Evolutionary conservation across 2,797 vertebrate genomes (phyloP).

Genomic region (Peromyscus melanophrys): DNA sequence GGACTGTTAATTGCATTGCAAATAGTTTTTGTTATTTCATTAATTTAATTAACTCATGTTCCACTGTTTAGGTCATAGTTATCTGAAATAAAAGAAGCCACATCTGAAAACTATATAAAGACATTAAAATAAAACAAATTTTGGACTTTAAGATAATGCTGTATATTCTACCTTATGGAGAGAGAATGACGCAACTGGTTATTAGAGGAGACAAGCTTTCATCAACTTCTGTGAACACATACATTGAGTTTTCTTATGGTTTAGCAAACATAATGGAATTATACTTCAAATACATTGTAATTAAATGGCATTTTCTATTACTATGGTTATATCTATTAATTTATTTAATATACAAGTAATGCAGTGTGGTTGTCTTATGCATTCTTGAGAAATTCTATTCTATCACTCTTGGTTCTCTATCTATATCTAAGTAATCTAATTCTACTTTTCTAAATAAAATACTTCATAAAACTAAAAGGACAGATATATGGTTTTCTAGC

Average conservation of each 20-base stretch:
- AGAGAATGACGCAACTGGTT: background rate
- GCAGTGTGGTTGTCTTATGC: background rate
- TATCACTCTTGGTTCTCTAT: background rate
- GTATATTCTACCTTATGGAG: background rate
- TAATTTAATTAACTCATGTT: background rate
- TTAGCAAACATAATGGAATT: background rate
- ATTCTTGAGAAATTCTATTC: background rate
- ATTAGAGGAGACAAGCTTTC: background rate
- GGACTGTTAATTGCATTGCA: too few relatives aligned
- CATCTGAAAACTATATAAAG: background rate
- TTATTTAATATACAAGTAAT: background rate
- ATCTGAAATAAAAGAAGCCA: background rate
- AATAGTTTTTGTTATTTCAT: background rate
- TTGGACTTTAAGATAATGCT: background rate
- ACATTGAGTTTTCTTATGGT: background rate
- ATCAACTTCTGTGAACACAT: background rate
- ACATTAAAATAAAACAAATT: background rate
- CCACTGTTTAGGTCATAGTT: background rate
- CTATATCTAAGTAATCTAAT: background rate
- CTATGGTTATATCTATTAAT: background rate
- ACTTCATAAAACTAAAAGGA: background rate
- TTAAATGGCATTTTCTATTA: background rate
- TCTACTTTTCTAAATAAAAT: background rate
- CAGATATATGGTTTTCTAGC: background rate
- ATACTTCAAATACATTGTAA: background rate